Conservation (phyloP, 2,888 invertebrate species). For the Eristalis arbustorum region DNA sequence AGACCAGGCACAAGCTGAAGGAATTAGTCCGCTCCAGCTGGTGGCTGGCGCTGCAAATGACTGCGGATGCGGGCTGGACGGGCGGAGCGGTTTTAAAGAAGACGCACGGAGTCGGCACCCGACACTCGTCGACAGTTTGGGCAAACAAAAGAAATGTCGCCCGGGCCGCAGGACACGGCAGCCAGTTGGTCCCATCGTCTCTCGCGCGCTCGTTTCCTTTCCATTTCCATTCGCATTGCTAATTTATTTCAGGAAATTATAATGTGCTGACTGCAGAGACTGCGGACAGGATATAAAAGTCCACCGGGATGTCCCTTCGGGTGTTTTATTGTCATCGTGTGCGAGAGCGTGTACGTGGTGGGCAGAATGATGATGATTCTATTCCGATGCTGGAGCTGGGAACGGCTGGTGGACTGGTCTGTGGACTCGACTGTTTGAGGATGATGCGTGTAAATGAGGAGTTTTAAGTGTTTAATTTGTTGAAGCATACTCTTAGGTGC, state of each 20-base stretch:
- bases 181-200: conserved; percentile 5
- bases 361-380: conserved; percentile 57
- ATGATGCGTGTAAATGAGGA: conserved; percentile 68
- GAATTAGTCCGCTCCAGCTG: neutral
- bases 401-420: neutral
- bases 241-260: conserved; percentile 71
- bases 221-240: conserved; percentile 66
- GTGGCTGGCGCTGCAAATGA: conserved; percentile 37
- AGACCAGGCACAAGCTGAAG: conserved; percentile 14
- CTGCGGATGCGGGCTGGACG: conserved; percentile 23
- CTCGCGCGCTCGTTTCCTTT: conserved; percentile 26
- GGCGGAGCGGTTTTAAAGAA: neutral
- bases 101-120: no score
- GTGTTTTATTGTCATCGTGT: conserved; percentile 67
- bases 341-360: conserved; percentile 21
- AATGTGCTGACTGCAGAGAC: conserved; percentile 71
- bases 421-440: neutral
- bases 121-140: conserved; percentile 2
- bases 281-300: conserved; percentile 70
- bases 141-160: conserved; percentile 64
- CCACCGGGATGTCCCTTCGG: conserved; percentile 65
- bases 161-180: conserved; percentile 53
- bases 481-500: conserved; percentile 65
- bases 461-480: conserved; percentile 70
- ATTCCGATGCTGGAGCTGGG: conserved; percentile 21